Evolutionary conservation across 2,888 invertebrate genomes (phyloP).

Genomic region (Noctua fimbriata): DNA sequence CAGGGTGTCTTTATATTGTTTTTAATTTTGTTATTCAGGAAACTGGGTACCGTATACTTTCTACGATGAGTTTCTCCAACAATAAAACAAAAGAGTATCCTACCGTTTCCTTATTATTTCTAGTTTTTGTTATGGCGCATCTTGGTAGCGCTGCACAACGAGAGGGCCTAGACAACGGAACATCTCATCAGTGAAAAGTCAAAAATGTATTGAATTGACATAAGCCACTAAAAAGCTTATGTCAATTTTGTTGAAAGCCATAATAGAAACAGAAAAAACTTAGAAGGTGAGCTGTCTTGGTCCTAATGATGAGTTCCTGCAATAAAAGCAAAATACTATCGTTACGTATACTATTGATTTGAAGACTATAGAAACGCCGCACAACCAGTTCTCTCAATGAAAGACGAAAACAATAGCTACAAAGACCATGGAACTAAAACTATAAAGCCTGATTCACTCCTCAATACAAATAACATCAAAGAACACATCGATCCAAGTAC

Average conservation of each 20-base stretch:
- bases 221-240: neutral
- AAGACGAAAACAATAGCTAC: slow-evolving; percentile 7
- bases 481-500: slow-evolving; percentile 73
- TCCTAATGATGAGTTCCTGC: neutral
- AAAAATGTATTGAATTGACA: neutral
- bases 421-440: slow-evolving; percentile 13
- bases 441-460: slow-evolving; percentile 32
- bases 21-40: slow-evolving; percentile 23
- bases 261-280: neutral
- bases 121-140: neutral
- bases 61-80: neutral
- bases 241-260: neutral
- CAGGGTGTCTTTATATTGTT: slow-evolving; percentile 20
- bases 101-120: neutral
- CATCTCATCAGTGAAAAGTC: neutral
- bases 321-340: neutral
- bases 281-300: neutral
- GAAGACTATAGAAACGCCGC: too few species aligned
- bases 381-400: neutral
- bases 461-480: slow-evolving; percentile 55
- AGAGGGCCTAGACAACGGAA: neutral
- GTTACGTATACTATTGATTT: neutral
- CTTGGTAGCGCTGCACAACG: neutral
- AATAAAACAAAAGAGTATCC: neutral
- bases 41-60: slow-evolving; percentile 11